Percentiles rank a stretch among this genome's conserved stretches.
phyloP scores from a whole-genome alignment of 2,113 vertebrate genomes.

The Tachysurus fulvidraco region DNA sequence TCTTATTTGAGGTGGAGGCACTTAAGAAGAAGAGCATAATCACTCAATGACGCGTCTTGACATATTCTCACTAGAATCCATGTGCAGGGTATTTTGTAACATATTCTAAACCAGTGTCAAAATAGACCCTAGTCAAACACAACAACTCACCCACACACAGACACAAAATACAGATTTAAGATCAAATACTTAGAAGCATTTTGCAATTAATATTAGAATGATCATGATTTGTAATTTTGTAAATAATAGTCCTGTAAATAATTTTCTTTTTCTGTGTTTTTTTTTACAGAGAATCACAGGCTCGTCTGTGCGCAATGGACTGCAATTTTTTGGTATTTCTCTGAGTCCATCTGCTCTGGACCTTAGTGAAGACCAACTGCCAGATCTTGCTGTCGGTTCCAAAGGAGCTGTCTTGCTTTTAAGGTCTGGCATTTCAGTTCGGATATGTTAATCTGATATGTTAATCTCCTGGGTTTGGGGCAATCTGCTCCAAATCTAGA shows the following conservation, averaged over 20 bases:
- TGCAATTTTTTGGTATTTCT: constrained; percentile 70
- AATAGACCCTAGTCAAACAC: too few species aligned
- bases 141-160: too few species aligned
- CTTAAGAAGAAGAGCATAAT: neutral
- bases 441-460: too few species aligned
- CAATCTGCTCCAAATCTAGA: too few species aligned
- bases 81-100: neutral
- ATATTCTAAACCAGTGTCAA: too few species aligned
- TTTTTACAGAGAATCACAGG: constrained; percentile 65
- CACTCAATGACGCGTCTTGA: neutral
- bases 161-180: too few species aligned
- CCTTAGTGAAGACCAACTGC: constrained; percentile 61
- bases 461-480: neutral
- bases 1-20: too few species aligned
- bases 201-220: too few species aligned
- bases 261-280: too few species aligned
- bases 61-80: neutral
- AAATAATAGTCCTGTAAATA: too few species aligned
- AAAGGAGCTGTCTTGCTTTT: constrained; percentile 69
- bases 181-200: too few species aligned
- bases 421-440: constrained; percentile 59
- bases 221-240: too few species aligned
- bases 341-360: constrained; percentile 68
- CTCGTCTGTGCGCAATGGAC: constrained; percentile 56
- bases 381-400: constrained; percentile 71